phyloP scores from a whole-genome alignment of 2,888 invertebrate genomes.

The Epinotia nisella region DNA sequence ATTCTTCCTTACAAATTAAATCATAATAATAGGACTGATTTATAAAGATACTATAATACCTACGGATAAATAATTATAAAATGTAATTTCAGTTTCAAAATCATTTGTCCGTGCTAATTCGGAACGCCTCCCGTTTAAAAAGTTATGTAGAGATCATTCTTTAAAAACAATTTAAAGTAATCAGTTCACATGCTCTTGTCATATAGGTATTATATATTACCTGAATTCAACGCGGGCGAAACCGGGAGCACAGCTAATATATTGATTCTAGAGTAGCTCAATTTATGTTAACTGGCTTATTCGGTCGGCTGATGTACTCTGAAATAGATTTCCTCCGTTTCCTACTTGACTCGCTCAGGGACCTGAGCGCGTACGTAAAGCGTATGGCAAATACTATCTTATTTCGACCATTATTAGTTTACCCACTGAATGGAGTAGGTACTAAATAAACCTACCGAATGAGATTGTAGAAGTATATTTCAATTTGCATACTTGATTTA shows the following conservation, averaged over 20 bases:
- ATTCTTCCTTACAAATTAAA: no score
- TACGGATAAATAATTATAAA: no score
- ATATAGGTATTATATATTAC: no score
- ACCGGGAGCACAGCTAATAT: neutral
- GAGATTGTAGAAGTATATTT: constrained; percentile 23
- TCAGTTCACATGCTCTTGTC: neutral
- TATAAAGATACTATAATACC: no score
- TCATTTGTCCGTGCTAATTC: no score
- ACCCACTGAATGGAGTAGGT: constrained; percentile 13
- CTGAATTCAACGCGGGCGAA: neutral
- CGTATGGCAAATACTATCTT: constrained; percentile 32
- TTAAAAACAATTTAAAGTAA: no score
- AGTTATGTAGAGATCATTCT: no score
- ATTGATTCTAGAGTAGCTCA: constrained; percentile 11
- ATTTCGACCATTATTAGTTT: constrained; percentile 36
- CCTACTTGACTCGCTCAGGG: constrained; percentile 19
- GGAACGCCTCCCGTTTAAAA: no score
- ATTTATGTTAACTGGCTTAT: constrained; percentile 37
- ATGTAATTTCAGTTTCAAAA: no score
- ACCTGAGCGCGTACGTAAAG: constrained; percentile 20
- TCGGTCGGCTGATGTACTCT: constrained; percentile 26
- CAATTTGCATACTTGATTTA: constrained; percentile 38
- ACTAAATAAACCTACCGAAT: constrained; percentile 24
- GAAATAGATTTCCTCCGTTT: constrained; percentile 30
- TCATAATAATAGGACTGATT: no score